Evolutionary conservation across 2,888 invertebrate genomes (phyloP), one percentile per base, ranked within the genome.

Genomic region (Tribolium freemani): DNA sequence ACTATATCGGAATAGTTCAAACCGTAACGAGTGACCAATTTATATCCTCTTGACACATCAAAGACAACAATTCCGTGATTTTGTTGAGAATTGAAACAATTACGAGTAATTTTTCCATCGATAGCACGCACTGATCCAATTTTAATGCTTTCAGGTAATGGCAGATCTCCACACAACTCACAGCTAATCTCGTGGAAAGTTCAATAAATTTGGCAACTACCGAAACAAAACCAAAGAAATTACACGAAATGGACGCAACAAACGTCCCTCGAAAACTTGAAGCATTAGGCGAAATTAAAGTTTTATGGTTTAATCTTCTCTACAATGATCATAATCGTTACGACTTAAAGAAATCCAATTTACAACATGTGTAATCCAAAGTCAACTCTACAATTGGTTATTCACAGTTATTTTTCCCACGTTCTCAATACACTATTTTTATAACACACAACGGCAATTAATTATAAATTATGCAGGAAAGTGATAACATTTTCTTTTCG

Each of bases 301-400:
- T 61, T 61, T 61, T 30, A 46, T 61, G 51, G 63, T 64, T 64
- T 64, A 64, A 73, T 69, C 53, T 69, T 57, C 48, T 72, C 69
- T 46, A 38, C 38, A 20, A 20, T 50, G 60, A 53, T 31, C 57
- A 31, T 73, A 64, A 69, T 58, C 54, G 58, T 60, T 46, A 31
- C 38, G 44, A 45, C 9, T 48, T 31, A 53, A 58, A 30, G 13
- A 69, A 31, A 64, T 44, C 53, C 69, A 69, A 73, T 72, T 70
- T 70, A 50, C 38, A 72, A 68, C 63, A 74, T 71, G 71, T 76
- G 70, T 70, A 72, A 76, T 72, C 57, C 53, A 45, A 68, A 30
- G 46, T 68, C 51, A 45, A 68, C 64, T 69, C 61, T 67, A 70
- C 68, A 73, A 74, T 76, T 69, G 69, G 70, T 72, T 38, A 8